Percentiles rank a stretch among this genome's conserved stretches.
Conservation (phyloP, 2,888 invertebrate species). For the Adela reaumurella region DNA sequence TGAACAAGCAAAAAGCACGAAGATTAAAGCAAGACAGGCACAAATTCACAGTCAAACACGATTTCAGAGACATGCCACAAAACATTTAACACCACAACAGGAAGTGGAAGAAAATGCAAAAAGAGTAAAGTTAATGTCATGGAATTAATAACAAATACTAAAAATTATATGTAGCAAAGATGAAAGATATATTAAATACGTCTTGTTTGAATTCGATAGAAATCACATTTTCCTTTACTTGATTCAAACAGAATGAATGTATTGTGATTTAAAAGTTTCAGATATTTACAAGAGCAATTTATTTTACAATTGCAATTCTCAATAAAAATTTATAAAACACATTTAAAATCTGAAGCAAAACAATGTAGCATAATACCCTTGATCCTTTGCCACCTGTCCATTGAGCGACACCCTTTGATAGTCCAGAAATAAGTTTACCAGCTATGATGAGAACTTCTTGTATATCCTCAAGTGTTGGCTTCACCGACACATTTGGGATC, state of each 20-base stretch:
- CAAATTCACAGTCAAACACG: slow-evolving; percentile 6
- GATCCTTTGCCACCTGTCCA: slow-evolving; percentile 75
- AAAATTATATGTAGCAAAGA: no score
- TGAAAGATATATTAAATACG: no score
- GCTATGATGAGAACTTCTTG: slow-evolving; percentile 80
- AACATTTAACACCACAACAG: slow-evolving; percentile 27
- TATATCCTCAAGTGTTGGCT: slow-evolving; percentile 86
- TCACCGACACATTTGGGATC: slow-evolving; percentile 84
- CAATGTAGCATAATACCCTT: no score
- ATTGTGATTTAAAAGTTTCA: no score
- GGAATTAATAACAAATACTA: no score
- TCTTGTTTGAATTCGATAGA: no score
- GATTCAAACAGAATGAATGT: no score
- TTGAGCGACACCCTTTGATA: slow-evolving; percentile 86
- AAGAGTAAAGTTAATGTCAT: slow-evolving; percentile 13
- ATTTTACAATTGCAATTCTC: no score
- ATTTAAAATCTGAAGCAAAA: no score
- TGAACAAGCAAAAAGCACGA: slow-evolving; percentile 7
- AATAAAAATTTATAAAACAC: no score
- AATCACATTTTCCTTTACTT: no score
- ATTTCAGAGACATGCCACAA: slow-evolving; percentile 21
- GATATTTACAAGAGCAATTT: no score
- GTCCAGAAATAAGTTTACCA: slow-evolving; percentile 80
- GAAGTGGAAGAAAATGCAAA: slow-evolving; percentile 19
- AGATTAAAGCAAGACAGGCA: slow-evolving; percentile 1